phyloP scores from a whole-genome alignment of 2,888 invertebrate genomes.

The Aspidiotus rigidus region DNA sequence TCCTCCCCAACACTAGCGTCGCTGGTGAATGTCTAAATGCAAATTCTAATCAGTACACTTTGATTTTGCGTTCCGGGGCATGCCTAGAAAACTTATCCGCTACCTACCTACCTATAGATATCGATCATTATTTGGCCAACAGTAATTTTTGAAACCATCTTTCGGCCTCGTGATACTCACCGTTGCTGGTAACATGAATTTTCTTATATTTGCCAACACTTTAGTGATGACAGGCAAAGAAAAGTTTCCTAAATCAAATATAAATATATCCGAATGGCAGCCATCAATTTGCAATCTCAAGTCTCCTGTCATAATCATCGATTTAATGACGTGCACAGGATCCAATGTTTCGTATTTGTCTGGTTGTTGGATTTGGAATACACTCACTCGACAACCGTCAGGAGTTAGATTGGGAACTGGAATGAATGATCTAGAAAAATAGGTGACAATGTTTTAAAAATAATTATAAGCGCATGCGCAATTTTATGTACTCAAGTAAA shows the following conservation, averaged over 20 bases:
- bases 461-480: too few relatives aligned
- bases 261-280: conserved; percentile 36
- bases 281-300: conserved; percentile 37
- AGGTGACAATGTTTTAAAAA: not conserved
- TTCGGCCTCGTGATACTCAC: conserved; percentile 17
- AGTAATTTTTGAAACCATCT: conserved; percentile 1
- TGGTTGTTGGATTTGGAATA: conserved; percentile 36
- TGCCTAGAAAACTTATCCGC: too few relatives aligned
- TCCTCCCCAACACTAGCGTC: too few relatives aligned
- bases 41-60: too few relatives aligned
- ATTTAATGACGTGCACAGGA: conserved; percentile 35
- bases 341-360: conserved; percentile 36
- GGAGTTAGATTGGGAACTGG: conserved; percentile 37
- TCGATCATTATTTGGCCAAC: too few relatives aligned
- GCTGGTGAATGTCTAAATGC: too few relatives aligned
- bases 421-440: conserved; percentile 38
- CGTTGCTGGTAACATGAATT: conserved; percentile 24
- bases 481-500: too few relatives aligned
- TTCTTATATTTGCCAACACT: conserved; percentile 22
- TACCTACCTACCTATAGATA: too few relatives aligned
- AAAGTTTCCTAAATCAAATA: conserved; percentile 37
- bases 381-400: conserved; percentile 38
- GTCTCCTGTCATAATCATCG: conserved; percentile 38
- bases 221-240: conserved; percentile 29
- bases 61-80: too few relatives aligned